phyloP scores from a whole-genome alignment of 92 coral and sea anemone genomes.

The Porites lobata region DNA sequence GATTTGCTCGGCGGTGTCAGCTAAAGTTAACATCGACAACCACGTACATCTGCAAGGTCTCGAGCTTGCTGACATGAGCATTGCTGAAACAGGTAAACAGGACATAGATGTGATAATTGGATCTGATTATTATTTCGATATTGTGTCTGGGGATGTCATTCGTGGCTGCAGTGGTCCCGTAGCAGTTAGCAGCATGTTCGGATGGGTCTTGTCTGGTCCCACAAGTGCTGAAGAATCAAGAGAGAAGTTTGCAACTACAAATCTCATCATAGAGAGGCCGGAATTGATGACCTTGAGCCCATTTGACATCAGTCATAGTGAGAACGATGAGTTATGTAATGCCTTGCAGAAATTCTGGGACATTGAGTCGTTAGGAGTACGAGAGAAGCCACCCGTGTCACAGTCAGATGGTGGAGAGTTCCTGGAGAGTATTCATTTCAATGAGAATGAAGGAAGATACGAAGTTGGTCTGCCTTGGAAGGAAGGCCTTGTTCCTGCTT shows the following conservation, averaged over 20 bases:
- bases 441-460: slow-evolving; percentile 24
- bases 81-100: slow-evolving; percentile 21
- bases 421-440: slow-evolving; percentile 13
- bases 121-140: slow-evolving; percentile 64
- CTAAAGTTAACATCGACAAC: slow-evolving; percentile 18
- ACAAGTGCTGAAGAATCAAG: slow-evolving; percentile 3
- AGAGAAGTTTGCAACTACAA: too few relatives aligned
- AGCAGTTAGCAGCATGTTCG: slow-evolving; percentile 35
- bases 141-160: slow-evolving; percentile 49
- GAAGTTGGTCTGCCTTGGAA: slow-evolving; percentile 69
- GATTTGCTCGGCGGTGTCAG: slow-evolving; percentile 45
- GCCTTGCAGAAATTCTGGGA: slow-evolving; percentile 60
- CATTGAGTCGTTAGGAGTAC: slow-evolving; percentile 46
- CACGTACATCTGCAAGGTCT: slow-evolving; percentile 20
- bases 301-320: slow-evolving; percentile 1
- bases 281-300: not conserved
- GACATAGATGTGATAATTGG: slow-evolving; percentile 65
- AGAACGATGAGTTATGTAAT: slow-evolving; percentile 34
- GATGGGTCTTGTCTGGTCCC: slow-evolving; percentile 37
- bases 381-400: not conserved
- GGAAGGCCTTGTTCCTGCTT: slow-evolving; percentile 33
- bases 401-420: slow-evolving; percentile 7
- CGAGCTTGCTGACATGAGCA: slow-evolving; percentile 63
- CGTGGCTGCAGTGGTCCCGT: slow-evolving; percentile 47
- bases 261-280: too few relatives aligned